Evolutionary conservation across 2,797 vertebrate genomes (phyloP).

Genomic region (Peromyscus eremicus): DNA sequence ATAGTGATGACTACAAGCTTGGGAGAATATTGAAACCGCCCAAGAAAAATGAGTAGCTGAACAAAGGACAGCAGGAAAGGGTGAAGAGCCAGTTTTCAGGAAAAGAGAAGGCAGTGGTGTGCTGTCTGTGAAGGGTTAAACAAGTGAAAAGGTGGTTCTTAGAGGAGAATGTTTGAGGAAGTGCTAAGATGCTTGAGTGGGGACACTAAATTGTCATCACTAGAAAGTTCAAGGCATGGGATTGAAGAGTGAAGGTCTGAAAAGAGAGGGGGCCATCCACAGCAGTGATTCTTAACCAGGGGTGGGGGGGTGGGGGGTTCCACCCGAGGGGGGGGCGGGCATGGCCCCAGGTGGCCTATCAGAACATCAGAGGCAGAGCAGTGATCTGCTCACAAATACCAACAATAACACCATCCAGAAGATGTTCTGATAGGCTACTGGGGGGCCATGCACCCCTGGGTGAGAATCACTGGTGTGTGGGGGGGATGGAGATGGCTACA

Average conservation of each 20-base stretch:
- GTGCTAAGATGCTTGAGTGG: background rate
- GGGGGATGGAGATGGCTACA: background rate
- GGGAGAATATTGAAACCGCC: background rate
- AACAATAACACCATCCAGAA: background rate
- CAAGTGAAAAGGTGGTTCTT: background rate
- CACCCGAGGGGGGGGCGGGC: background rate
- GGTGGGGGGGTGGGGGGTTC: background rate
- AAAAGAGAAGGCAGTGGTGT: background rate
- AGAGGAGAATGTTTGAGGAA: background rate
- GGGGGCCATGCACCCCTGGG: background rate
- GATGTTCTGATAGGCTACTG: background rate
- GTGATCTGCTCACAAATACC: background rate
- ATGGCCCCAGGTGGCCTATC: background rate
- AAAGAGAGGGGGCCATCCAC: background rate
- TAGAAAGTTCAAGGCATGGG: rapidly evolving
- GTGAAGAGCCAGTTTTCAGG: background rate
- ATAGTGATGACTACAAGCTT: background rate
- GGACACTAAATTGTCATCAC: rapidly evolving
- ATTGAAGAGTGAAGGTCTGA: background rate
- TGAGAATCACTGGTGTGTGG: constrained; percentile 14
- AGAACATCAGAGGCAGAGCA: background rate
- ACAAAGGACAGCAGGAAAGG: background rate
- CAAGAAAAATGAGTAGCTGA: background rate
- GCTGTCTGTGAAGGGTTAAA: background rate
- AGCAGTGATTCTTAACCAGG: constrained; percentile 6